Conservation (phyloP, 2,888 invertebrate species). For the Apotomis turbidana region DNA sequence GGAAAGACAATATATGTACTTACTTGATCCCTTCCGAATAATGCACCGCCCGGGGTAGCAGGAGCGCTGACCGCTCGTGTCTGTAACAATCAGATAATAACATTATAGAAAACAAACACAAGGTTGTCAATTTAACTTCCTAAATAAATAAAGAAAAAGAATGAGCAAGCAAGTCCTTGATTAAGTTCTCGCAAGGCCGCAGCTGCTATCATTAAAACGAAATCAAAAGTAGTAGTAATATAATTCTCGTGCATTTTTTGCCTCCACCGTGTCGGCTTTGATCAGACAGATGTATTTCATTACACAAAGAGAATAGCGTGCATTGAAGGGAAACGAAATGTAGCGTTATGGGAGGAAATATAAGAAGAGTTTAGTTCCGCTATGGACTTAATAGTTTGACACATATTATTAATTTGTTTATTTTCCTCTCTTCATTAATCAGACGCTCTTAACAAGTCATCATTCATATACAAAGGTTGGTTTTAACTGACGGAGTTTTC, state of each 20-base stretch:
- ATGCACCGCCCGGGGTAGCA: conserved; percentile 69
- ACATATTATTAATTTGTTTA: not conserved
- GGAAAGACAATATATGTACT: conserved; percentile 41
- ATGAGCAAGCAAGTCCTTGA: conserved; percentile 52
- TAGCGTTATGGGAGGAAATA: conserved; percentile 50
- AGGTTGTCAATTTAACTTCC: not conserved
- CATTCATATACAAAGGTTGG: no score
- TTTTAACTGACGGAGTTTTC: no score
- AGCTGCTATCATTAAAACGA: conserved; percentile 62
- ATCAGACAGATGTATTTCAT: conserved; percentile 56
- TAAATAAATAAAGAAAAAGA: conserved; percentile 17
- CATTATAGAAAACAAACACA: conserved; percentile 18
- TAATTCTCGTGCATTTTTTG: conserved; percentile 62
- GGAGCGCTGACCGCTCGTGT: conserved; percentile 81
- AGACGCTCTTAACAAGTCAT: no score
- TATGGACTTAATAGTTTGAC: not conserved
- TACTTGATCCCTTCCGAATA: conserved; percentile 72
- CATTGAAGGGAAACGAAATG: conserved; percentile 44
- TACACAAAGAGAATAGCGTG: conserved; percentile 52
- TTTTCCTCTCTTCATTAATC: no score
- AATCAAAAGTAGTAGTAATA: conserved; percentile 68
- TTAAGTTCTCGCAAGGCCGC: conserved; percentile 54
- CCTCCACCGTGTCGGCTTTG: conserved; percentile 47
- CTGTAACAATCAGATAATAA: conserved; percentile 65
- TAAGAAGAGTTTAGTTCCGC: conserved; percentile 49